phyloP scores from a whole-genome alignment of 2,113 vertebrate genomes.

The Oryzias celebensis region DNA sequence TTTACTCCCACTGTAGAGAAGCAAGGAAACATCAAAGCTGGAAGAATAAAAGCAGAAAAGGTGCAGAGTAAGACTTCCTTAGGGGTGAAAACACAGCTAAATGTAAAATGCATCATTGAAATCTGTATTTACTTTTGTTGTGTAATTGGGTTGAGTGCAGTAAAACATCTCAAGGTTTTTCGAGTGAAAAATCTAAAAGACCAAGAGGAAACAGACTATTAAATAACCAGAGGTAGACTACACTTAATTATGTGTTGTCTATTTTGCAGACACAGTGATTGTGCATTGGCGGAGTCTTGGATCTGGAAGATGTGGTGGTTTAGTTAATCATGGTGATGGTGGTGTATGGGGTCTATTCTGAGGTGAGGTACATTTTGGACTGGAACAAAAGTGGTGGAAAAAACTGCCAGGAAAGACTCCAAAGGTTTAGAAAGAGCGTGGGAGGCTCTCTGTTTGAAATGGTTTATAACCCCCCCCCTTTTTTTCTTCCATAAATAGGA shows the following conservation, averaged over 20 bases:
- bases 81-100: slow-evolving; percentile 5
- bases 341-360: slow-evolving; percentile 42
- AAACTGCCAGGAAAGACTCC: slow-evolving; percentile 31
- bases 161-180: slow-evolving; percentile 43
- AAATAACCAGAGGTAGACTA: slow-evolving; percentile 54
- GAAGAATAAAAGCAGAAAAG: slow-evolving; percentile 21
- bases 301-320: slow-evolving; percentile 54
- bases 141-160: slow-evolving; percentile 37
- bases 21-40: slow-evolving; percentile 22
- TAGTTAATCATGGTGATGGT: slow-evolving; percentile 35
- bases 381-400: slow-evolving; percentile 30
- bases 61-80: slow-evolving; percentile 22
- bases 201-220: slow-evolving; percentile 37
- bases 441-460: slow-evolving; percentile 10
- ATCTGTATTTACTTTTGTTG: slow-evolving; percentile 38
- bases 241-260: slow-evolving; percentile 61
- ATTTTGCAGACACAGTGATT: slow-evolving; percentile 55
- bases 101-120: slow-evolving; percentile 45
- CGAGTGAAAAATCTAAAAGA: slow-evolving; percentile 31
- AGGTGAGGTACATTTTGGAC: slow-evolving; percentile 49
- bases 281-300: slow-evolving; percentile 38
- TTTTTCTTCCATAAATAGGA: too few relatives aligned
- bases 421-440: slow-evolving; percentile 42
- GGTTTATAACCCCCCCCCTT: neutral
- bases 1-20: slow-evolving; percentile 41